These are phyloP conservation scores for Slavum lentiscoides DNA, from an alignment of 2,888 invertebrate species.

Conservation along the genomic window DNA sequence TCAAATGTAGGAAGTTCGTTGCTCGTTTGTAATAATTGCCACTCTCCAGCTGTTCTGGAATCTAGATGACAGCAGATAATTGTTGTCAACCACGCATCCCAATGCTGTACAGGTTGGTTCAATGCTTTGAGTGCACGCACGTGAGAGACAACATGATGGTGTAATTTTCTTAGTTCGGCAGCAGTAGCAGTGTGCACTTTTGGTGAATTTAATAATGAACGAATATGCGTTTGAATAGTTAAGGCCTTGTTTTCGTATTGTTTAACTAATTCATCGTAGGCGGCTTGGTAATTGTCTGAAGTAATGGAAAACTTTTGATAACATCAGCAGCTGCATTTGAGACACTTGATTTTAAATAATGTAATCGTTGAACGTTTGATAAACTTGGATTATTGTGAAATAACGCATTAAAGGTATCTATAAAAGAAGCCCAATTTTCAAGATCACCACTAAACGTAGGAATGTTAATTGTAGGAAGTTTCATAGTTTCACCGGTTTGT, in stretches of 20 bases:
- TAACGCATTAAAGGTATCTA: slow-evolving; percentile 1
- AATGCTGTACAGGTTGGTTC: not conserved
- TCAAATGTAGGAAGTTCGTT: not conserved
- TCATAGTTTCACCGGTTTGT: not conserved
- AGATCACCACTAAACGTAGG: not conserved
- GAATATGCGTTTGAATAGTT: not conserved
- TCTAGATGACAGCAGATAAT: not conserved
- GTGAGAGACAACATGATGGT: slow-evolving; percentile 4
- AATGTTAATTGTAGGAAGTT: not conserved
- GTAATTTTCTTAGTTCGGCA: not conserved
- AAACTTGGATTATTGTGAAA: too few species aligned
- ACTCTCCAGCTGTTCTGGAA: not conserved
- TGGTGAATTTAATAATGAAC: not conserved
- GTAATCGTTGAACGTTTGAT: too few species aligned
- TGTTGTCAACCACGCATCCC: not conserved
- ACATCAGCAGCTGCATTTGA: too few species aligned
- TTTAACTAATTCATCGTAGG: not conserved
- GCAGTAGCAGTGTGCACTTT: not conserved
- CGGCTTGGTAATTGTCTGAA: not conserved
- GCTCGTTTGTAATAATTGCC: not conserved
- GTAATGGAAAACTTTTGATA: too few species aligned
- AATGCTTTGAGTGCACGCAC: not conserved
- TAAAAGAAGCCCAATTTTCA: not conserved
- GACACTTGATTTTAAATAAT: too few species aligned
- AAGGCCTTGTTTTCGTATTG: slow-evolving; percentile 7